Base-by-base conservation (phyloP, 1,140 invertebrate species). In the Zelostemma sp. region DNA sequence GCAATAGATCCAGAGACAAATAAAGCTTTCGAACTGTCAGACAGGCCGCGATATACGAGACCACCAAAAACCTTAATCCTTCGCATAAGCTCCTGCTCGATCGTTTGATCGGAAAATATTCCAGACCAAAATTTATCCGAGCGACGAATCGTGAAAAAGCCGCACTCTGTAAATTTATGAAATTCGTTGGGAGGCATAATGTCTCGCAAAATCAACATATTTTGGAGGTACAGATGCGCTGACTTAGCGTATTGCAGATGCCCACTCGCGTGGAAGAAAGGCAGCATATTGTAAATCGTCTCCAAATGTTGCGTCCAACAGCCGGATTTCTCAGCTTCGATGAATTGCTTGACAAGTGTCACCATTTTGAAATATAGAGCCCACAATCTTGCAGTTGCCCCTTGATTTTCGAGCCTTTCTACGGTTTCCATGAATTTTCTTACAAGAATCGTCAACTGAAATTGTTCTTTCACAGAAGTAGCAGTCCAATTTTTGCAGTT, bases 81-180 rank as follows among this genome's bases (percentile, higher is more conserved):
- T 40, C 67, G 54, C 77, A 77, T 83, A 0, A 82, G 53, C 21
- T 55, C 61, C 53, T 84, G 80, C 53, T 84, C 81, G 33, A 83
- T 83, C 0, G 74, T 78, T 73, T 79, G 74, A 70, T 84, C 80
- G 5, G 74, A 56, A 49, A 72, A 83, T 14, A 83, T 64, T 14
- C 85, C 86, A 55, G 72, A 78, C 78, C 80, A 86, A 68, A 77
- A 82, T 63, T 81, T 80, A 50, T 86, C 70, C 43, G 70, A 60
- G 15, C 80, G 53, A 48, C 76, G 61, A 33, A 83, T 78, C 0
- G 80, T 81, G 53, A 82, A 84, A 40, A 56, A 78, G 31, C 77
- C 77, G 38, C 71, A 14, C 5, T 48, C 33, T 17, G 63, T 73
- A 58, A 80, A 83, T 31, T 74, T 72, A 0, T 68, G n/a, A 54